Conservation (phyloP, 2,888 invertebrate species). For the Homarus gammarus region DNA sequence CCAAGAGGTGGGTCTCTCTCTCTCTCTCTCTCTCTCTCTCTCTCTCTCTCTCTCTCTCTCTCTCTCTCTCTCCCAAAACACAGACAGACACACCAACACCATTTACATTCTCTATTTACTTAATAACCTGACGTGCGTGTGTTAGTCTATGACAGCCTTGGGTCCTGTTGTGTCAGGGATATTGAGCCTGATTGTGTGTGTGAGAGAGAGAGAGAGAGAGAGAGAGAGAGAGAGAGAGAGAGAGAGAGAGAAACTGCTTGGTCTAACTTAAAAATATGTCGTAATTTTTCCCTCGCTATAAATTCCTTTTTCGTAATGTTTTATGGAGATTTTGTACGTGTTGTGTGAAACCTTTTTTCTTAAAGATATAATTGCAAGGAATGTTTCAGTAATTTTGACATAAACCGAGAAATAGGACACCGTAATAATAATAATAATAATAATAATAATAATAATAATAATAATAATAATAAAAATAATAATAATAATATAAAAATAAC, state of each 20-base stretch:
- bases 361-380: no score
- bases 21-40: neutral
- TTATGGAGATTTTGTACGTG: neutral
- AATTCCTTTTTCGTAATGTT: no score
- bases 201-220: neutral
- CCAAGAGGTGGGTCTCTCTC: neutral
- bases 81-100: no score
- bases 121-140: no score
- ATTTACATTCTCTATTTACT: no score
- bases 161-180: no score
- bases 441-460: neutral
- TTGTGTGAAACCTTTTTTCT: neutral
- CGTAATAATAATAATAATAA: slow-evolving; percentile 16
- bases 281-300: no score
- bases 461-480: slow-evolving; percentile 18
- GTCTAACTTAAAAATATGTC: no score
- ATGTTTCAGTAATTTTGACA: no score
- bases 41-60: neutral
- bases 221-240: slow-evolving; percentile 8
- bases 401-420: no score
- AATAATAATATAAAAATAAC: slow-evolving; percentile 5
- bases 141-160: no score
- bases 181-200: no score
- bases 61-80: neutral
- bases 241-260: slow-evolving; percentile 31